phyloP scores from a whole-genome alignment of 2,113 vertebrate genomes.

The human region GRCh38 chr11:33937001-33937500 shows the following conservation, averaged over 20 bases:
- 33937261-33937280: not conserved
- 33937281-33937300: not conserved
- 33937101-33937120: not conserved
- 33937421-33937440: slow-evolving; percentile 81
- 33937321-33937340: slow-evolving; percentile 17
- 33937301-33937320: slow-evolving; percentile 42
- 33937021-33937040: rapidly evolving
- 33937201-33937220: not conserved
- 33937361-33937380: slow-evolving; percentile 55
- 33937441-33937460: slow-evolving; percentile 87
- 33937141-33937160: not conserved
- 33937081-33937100: not conserved
- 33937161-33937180: not conserved
- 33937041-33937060: not conserved
- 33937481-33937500: slow-evolving; percentile 88
- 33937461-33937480: slow-evolving; percentile 86
- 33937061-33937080: not conserved
- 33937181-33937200: not conserved
- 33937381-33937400: not conserved
- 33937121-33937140: not conserved
- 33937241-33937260: not conserved
- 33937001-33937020: rapidly evolving
- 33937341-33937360: not conserved
- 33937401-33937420: slow-evolving; percentile 80
- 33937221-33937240: not conserved